Percentiles rank a stretch among this genome's conserved stretches.
phyloP scores from a whole-genome alignment of 92 coral and sea anemone genomes.

The Plumapathes pennacea region DNA sequence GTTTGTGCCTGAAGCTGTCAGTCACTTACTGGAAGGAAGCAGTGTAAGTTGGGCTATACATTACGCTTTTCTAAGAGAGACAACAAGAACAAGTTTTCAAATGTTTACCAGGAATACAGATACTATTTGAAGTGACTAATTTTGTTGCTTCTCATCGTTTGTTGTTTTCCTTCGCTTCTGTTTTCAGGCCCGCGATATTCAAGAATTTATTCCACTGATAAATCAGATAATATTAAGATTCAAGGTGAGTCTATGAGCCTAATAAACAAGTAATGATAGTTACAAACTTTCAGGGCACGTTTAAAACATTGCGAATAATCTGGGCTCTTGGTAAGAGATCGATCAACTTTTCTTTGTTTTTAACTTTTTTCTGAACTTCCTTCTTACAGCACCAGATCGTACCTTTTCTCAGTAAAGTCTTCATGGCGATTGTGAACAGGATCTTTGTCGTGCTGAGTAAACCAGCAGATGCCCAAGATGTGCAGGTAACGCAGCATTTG shows the following conservation, averaged over 20 bases:
- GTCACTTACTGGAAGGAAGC: slow-evolving; percentile 84
- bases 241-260: slow-evolving; percentile 79
- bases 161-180: background rate
- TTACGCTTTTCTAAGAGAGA: background rate
- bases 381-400: slow-evolving; percentile 69
- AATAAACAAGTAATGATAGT: too few species aligned
- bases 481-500: slow-evolving; percentile 63
- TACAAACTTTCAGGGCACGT: too few species aligned
- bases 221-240: slow-evolving; percentile 89
- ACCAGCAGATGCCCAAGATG: slow-evolving; percentile 73
- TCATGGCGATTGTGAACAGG: slow-evolving; percentile 93
- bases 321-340: too few species aligned
- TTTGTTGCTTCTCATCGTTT: background rate
- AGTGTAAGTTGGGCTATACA: slow-evolving; percentile 46
- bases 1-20: slow-evolving; percentile 89
- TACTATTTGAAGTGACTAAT: background rate
- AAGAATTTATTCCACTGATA: slow-evolving; percentile 95
- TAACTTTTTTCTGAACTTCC: background rate
- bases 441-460: slow-evolving; percentile 85
- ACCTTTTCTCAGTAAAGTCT: slow-evolving; percentile 85
- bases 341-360: background rate
- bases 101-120: background rate
- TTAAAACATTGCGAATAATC: too few species aligned
- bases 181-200: slow-evolving; percentile 88
- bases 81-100: background rate